These are phyloP conservation scores for Chaenogobius annularis DNA, from an alignment of 2,113 vertebrate genomes.

Conservation along the genomic window DNA sequence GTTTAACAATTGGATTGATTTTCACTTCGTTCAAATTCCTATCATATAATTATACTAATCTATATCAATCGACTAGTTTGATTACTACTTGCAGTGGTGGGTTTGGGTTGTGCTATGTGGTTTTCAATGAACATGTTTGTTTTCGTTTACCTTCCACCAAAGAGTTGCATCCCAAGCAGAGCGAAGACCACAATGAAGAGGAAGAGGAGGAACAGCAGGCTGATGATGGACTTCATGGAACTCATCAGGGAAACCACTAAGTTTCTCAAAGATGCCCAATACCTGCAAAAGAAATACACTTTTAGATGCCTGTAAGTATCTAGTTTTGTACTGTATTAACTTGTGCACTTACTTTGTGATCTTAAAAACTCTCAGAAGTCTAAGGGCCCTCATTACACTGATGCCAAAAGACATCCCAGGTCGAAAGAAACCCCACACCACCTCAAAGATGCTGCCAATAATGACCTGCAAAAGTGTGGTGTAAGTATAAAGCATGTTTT, in stretches of 20 bases:
- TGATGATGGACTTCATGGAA: constrained; percentile 85
- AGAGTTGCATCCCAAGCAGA: constrained; percentile 81
- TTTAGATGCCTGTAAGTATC: background rate
- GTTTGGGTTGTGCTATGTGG: no score
- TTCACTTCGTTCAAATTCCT: no score
- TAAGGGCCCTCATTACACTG: constrained; percentile 92
- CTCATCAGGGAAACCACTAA: constrained; percentile 83
- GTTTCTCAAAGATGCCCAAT: constrained; percentile 82
- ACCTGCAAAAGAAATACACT: constrained; percentile 56
- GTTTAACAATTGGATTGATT: no score
- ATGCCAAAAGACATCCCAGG: constrained; percentile 97
- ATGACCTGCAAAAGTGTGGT: constrained; percentile 82
- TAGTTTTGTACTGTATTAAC: background rate
- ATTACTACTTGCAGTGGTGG: no score
- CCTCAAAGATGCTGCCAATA: constrained; percentile 96
- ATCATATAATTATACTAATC: no score
- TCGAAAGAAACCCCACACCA: constrained; percentile 96
- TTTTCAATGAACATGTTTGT: background rate
- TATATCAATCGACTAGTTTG: no score
- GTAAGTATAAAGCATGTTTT: no score
- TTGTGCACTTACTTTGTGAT: constrained; percentile 88
- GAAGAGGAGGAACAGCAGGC: constrained; percentile 81
- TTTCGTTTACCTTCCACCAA: constrained; percentile 75
- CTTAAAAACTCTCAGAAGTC: constrained; percentile 96
- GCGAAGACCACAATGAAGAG: constrained; percentile 82